Conservation (phyloP, 1,140 invertebrate species). For the Manduca sexta region DNA sequence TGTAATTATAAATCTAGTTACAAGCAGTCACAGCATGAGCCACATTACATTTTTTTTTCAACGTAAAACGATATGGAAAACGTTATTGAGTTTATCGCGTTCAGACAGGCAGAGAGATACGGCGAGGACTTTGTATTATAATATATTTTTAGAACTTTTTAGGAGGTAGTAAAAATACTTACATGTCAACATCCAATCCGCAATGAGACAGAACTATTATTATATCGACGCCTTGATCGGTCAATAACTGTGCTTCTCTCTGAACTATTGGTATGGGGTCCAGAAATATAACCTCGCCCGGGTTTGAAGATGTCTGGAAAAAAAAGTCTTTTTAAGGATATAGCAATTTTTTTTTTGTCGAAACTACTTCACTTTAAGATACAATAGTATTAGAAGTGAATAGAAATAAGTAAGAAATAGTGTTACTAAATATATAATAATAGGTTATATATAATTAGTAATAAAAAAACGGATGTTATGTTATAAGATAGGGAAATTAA, state of each 20-base stretch:
- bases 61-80: background rate
- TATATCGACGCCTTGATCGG: conserved; percentile 79
- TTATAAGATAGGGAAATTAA: too few species aligned
- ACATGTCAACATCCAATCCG: conserved; percentile 79
- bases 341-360: background rate
- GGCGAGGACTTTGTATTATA: too few species aligned
- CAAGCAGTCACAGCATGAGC: too few species aligned
- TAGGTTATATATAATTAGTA: too few species aligned
- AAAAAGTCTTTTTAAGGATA: background rate
- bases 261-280: conserved; percentile 79
- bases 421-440: too few species aligned
- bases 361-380: background rate
- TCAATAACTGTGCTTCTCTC: conserved; percentile 76
- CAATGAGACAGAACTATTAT: conserved; percentile 88
- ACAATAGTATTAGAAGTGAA: background rate
- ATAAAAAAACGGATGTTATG: too few species aligned
- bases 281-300: conserved; percentile 73
- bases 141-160: too few species aligned
- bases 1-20: too few species aligned
- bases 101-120: too few species aligned
- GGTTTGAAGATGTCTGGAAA: conserved; percentile 43
- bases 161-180: conserved; percentile 17
- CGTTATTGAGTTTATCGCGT: too few species aligned
- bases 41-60: too few species aligned
- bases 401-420: too few species aligned